Evolutionary conservation across 1,140 invertebrate genomes (phyloP).

Genomic region (Lethocerus indicus): DNA sequence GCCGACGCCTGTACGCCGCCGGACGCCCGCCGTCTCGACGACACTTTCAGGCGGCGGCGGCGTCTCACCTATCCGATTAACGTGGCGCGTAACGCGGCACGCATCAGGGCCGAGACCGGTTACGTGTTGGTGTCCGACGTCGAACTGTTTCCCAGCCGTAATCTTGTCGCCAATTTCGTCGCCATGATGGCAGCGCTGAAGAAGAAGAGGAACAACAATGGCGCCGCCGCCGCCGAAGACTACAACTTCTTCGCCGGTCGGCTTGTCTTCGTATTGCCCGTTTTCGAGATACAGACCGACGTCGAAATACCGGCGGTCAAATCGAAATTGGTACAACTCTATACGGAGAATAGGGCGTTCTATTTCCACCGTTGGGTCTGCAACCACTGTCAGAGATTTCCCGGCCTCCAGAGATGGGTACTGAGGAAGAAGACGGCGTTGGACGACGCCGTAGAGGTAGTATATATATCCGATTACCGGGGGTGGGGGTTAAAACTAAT

Average conservation of each 20-base stretch:
- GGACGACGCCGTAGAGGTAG: constrained; percentile 24
- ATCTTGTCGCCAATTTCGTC: constrained; percentile 40
- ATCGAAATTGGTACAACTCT: constrained; percentile 27
- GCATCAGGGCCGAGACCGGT: constrained; percentile 36
- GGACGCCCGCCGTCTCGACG: constrained; percentile 7
- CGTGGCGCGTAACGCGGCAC: constrained; percentile 50
- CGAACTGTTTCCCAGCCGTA: constrained; percentile 49
- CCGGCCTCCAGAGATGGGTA: constrained; percentile 53
- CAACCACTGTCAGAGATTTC: constrained; percentile 60
- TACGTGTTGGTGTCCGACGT: constrained; percentile 61
- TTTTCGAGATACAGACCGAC: constrained; percentile 50
- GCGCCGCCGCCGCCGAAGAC: constrained; percentile 1
- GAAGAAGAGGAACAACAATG: constrained; percentile 12
- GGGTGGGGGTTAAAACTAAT: too few species aligned
- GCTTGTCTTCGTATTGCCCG: constrained; percentile 51
- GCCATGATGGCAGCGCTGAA: constrained; percentile 31
- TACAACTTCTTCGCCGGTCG: constrained; percentile 18
- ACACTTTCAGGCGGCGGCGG: constrained; percentile 13
- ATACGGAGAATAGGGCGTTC: constrained; percentile 26
- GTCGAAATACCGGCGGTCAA: constrained; percentile 40
- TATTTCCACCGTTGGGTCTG: constrained; percentile 41
- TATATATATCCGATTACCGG: too few species aligned
- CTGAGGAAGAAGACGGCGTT: constrained; percentile 25
- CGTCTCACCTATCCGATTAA: constrained; percentile 53
- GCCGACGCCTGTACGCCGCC: constrained; percentile 11